Percentiles rank a stretch among this genome's conserved stretches.
phyloP scores from a whole-genome alignment of 1,140 invertebrate species.

The Heliconius eleuchia region DNA sequence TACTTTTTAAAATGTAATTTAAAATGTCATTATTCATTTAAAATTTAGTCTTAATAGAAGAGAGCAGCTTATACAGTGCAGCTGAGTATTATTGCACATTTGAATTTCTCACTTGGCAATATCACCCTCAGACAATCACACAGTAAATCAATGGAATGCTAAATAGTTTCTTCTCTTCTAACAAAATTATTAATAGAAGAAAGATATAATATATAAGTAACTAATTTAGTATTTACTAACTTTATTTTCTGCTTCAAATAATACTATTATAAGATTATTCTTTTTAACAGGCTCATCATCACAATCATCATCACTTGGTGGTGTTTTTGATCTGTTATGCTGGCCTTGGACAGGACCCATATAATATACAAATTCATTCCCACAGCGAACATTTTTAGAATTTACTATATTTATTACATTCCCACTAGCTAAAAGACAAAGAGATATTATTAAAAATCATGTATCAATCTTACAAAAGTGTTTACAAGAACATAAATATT shows the following conservation, averaged over 20 bases:
- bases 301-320: conserved; percentile 39
- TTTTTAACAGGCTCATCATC: conserved; percentile 60
- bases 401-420: conserved; percentile 77
- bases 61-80: too few species aligned
- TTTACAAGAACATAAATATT: background rate
- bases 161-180: too few species aligned
- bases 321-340: conserved; percentile 31
- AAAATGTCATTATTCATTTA: too few species aligned
- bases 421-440: conserved; percentile 61
- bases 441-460: background rate
- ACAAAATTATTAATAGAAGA: too few species aligned
- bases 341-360: conserved; percentile 55
- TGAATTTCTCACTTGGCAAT: too few species aligned
- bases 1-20: background rate
- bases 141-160: too few species aligned
- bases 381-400: conserved; percentile 63
- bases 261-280: conserved; percentile 57
- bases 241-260: conserved; percentile 65
- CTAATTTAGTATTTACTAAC: conserved; percentile 36
- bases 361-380: conserved; percentile 68
- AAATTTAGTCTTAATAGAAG: too few species aligned
- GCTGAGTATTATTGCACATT: too few species aligned
- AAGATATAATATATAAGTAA: background rate
- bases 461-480: background rate
- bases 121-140: too few species aligned